Evolutionary conservation across 2,797 vertebrate species (phyloP).

Genomic region (Pseudochaenichthys georgianus): DNA sequence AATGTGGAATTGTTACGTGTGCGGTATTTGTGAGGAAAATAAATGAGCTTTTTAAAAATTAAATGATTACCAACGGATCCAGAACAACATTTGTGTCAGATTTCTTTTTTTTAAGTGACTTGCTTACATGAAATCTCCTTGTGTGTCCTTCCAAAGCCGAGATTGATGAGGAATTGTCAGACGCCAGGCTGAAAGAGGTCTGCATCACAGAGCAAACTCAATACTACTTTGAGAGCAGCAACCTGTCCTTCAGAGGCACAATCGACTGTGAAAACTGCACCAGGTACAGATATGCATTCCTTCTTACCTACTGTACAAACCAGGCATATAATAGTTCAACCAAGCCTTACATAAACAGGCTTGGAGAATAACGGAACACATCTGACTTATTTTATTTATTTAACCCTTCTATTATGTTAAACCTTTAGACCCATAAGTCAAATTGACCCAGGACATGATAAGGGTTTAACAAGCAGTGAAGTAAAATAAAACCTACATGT

Average conservation of each 20-base stretch:
- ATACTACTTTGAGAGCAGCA: constrained; percentile 90
- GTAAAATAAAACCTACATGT: no score
- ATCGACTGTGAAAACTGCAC: constrained; percentile 94
- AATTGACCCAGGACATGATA: no score
- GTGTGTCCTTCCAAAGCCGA: constrained; percentile 83
- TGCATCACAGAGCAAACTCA: constrained; percentile 98
- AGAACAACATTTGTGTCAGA: background rate
- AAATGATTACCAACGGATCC: constrained; percentile 25
- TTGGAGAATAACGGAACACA: no score
- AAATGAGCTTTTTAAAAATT: constrained; percentile 21
- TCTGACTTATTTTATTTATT: no score
- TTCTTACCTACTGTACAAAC: background rate
- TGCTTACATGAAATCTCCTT: background rate
- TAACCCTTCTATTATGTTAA: no score
- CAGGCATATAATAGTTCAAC: background rate
- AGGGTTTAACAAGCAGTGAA: no score
- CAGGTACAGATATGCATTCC: constrained; percentile 82
- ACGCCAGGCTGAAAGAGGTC: constrained; percentile 88
- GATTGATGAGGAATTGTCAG: constrained; percentile 86
- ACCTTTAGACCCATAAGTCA: no score
- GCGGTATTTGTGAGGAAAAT: background rate
- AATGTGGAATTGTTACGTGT: background rate
- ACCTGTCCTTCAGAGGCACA: constrained; percentile 86
- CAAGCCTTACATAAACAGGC: no score
- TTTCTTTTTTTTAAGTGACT: no score